Conservation (phyloP, 2,113 vertebrate genomes). For the Eonycteris spelaea region DNA sequence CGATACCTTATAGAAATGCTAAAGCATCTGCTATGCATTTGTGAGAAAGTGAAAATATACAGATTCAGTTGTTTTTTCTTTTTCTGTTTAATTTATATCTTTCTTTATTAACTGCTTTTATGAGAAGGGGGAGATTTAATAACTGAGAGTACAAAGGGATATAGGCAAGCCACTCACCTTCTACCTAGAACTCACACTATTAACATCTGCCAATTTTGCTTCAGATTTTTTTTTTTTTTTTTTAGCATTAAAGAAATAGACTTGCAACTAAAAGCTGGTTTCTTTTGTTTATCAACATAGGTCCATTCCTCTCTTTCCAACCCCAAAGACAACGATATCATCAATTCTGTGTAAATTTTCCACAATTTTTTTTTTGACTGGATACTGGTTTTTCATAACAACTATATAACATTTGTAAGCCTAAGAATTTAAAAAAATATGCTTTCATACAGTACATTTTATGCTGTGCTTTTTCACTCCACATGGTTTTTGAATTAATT, state of each 20-base stretch:
- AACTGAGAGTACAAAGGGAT: not conserved
- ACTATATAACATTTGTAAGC: not conserved
- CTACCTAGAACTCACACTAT: not conserved
- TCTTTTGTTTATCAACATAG: not conserved
- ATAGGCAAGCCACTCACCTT: not conserved
- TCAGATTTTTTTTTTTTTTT: not conserved
- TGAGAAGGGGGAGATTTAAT: not conserved
- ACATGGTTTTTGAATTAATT: not conserved
- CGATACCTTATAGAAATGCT: not conserved
- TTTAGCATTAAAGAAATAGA: not conserved
- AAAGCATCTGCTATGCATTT: not conserved
- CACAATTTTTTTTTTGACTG: not conserved
- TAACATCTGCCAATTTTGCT: not conserved
- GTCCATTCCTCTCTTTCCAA: not conserved
- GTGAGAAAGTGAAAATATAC: not conserved
- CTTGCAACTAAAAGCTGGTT: not conserved
- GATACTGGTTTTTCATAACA: not conserved
- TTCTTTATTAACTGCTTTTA: not conserved
- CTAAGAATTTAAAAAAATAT: too few species aligned
- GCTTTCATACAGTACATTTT: fast-evolving
- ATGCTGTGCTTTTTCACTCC: not conserved
- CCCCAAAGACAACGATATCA: not conserved
- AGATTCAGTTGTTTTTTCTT: not conserved
- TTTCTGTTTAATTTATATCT: not conserved
- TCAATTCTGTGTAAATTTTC: not conserved